A percentile compares a stretch with the other conserved stretches of the same genome.
These are phyloP conservation scores for Luffia ferchaultella DNA, from an alignment of 2,888 invertebrate species.

Conservation along the genomic window DNA sequence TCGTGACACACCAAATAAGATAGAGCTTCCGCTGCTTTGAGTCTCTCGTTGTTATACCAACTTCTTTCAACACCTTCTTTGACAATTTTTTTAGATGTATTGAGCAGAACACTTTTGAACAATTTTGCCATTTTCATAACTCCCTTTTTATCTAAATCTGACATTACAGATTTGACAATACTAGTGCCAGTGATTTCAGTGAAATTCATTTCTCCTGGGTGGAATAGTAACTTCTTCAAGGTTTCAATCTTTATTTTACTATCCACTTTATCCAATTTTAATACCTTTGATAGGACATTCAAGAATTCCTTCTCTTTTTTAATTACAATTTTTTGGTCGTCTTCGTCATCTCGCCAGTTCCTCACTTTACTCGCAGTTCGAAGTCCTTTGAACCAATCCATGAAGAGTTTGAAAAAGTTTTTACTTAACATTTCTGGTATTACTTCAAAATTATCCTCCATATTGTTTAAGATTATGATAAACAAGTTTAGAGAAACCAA, in stretches of 20 bases:
- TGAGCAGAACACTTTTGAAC: conserved; percentile 69
- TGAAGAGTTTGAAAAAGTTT: conserved; percentile 71
- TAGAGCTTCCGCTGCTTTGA: conserved; percentile 67
- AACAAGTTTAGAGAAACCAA: conserved; percentile 68
- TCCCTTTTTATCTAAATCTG: conserved; percentile 65
- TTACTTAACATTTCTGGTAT: conserved; percentile 68
- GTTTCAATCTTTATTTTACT: conserved; percentile 63
- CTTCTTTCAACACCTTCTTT: conserved; percentile 54
- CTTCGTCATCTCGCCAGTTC: conserved; percentile 49
- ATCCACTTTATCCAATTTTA: conserved; percentile 54
- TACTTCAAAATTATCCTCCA: conserved; percentile 43
- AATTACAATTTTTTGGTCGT: conserved; percentile 59
- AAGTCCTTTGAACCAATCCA: conserved; percentile 69
- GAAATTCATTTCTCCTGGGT: conserved; percentile 77
- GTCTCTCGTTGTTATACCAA: conserved; percentile 75
- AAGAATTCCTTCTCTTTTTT: conserved; percentile 64
- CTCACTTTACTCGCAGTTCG: conserved; percentile 66
- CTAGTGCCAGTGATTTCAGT: conserved; percentile 75
- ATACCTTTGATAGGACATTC: conserved; percentile 49
- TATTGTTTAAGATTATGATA: conserved; percentile 57
- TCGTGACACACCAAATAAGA: conserved; percentile 63
- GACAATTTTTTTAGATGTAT: conserved; percentile 57
- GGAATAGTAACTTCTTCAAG: conserved; percentile 70
- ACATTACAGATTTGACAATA: conserved; percentile 70
- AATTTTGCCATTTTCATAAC: conserved; percentile 70